These are phyloP conservation scores for Pipistrellus pygmaeus DNA, from an alignment of 2,797 vertebrate species.

Conservation along the genomic window DNA sequence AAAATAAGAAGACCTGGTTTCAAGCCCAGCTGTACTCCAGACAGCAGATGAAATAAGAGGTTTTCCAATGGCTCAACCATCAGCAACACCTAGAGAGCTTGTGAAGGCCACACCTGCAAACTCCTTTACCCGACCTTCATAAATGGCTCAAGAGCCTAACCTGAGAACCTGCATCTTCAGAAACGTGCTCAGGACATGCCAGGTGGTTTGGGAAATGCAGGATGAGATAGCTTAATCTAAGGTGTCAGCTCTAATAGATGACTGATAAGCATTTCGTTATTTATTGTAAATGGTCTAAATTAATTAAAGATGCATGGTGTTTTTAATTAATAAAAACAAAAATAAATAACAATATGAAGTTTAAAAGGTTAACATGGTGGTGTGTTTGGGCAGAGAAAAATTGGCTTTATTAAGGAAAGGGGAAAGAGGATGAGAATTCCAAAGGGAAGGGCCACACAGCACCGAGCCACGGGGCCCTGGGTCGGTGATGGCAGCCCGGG, in stretches of 20 bases:
- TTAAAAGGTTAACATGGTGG: not conserved
- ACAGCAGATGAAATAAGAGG: not conserved
- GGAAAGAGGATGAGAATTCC: too few relatives aligned
- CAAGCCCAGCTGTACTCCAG: not conserved
- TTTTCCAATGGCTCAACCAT: not conserved
- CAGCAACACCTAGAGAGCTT: not conserved
- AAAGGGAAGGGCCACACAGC: too few relatives aligned
- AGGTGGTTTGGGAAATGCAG: not conserved
- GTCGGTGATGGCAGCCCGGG: too few relatives aligned
- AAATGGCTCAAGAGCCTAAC: not conserved
- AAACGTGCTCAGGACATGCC: not conserved
- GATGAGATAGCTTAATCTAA: not conserved
- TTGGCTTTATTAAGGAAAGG: too few relatives aligned
- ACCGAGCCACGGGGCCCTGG: too few relatives aligned
- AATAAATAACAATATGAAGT: not conserved
- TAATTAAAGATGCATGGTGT: not conserved
- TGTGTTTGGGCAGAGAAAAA: too few relatives aligned
- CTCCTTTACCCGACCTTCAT: not conserved
- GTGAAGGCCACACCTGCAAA: not conserved
- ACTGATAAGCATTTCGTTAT: not conserved
- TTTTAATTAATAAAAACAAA: not conserved
- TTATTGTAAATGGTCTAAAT: not conserved
- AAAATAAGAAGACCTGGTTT: not conserved
- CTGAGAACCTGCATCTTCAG: not conserved
- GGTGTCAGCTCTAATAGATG: not conserved